Evolutionary conservation across 2,888 invertebrate genomes (phyloP).

Genomic region (Drosophila peninsularis): DNA sequence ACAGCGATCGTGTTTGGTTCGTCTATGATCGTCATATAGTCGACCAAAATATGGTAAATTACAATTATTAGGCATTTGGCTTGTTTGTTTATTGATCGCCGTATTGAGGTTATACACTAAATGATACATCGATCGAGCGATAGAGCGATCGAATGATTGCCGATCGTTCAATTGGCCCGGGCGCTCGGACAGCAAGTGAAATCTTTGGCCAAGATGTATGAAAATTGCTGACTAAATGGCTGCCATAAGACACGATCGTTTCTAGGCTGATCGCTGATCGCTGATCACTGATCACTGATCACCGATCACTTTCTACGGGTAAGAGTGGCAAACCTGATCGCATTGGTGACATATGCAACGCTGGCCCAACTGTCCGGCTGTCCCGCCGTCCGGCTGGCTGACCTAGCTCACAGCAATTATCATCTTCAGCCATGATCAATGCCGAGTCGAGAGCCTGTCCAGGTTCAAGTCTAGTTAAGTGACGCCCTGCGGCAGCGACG

Average conservation of each 20-base stretch:
- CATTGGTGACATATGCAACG: constrained; percentile 67
- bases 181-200: constrained; percentile 74
- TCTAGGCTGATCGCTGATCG: constrained; percentile 26
- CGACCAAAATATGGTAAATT: constrained; percentile 77
- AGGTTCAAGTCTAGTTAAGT: constrained; percentile 70
- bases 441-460: constrained; percentile 57
- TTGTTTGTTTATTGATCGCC: constrained; percentile 79
- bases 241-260: constrained; percentile 58
- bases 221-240: constrained; percentile 74
- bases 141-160: constrained; percentile 66
- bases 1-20: constrained; percentile 68
- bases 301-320: constrained; percentile 69
- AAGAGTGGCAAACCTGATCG: constrained; percentile 37
- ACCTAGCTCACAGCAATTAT: constrained; percentile 75
- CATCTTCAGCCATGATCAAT: constrained; percentile 66
- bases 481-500: constrained; percentile 73
- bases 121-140: constrained; percentile 70
- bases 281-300: constrained; percentile 64
- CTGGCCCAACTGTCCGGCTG: constrained; percentile 42
- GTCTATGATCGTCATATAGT: constrained; percentile 72
- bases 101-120: constrained; percentile 75
- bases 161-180: constrained; percentile 71
- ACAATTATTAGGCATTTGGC: constrained; percentile 79
- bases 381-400: constrained; percentile 38
- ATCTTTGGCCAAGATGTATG: constrained; percentile 57